Percentiles rank a stretch among this genome's conserved stretches.
phyloP scores from a whole-genome alignment of 2,797 vertebrate species.

The Lepidocolaptes lacrymiger region DNA sequence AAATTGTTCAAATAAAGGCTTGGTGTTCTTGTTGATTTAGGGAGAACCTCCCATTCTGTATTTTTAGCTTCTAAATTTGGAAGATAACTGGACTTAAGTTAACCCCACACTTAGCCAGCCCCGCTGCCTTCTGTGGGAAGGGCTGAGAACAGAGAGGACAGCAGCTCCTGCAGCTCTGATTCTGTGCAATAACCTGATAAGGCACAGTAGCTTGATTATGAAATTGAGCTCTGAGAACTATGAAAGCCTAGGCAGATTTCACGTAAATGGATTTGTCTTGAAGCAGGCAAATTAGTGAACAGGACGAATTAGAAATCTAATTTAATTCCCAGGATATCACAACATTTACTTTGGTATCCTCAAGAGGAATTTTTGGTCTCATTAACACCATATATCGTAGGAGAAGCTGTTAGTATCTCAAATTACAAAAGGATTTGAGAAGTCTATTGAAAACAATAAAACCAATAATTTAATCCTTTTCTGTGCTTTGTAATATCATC shows the following conservation, averaged over 20 bases:
- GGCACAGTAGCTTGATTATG: not conserved
- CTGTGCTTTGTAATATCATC: not conserved
- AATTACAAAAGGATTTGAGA: not conserved
- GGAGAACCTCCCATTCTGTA: not conserved
- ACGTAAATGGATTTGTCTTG: not conserved
- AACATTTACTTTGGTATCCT: not conserved
- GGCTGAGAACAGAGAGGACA: not conserved
- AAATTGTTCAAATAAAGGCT: not conserved
- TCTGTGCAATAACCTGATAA: not conserved
- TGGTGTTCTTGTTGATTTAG: not conserved
- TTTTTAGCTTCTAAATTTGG: not conserved
- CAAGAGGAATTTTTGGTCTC: not conserved
- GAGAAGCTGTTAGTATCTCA: not conserved
- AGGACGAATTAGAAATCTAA: not conserved
- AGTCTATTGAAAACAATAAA: not conserved
- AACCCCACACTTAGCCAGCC: not conserved
- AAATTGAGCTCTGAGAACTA: not conserved
- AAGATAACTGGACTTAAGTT: not conserved
- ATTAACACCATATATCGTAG: not conserved
- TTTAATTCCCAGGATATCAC: not conserved
- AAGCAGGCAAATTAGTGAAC: not conserved
- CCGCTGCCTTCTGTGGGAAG: not conserved
- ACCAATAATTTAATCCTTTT: not conserved
- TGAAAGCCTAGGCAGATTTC: not conserved
- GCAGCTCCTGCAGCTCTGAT: not conserved